Percentiles rank a stretch among this genome's conserved stretches.
Conservation (phyloP, 1,140 invertebrate species). For the Euwallacea fornicatus region DNA sequence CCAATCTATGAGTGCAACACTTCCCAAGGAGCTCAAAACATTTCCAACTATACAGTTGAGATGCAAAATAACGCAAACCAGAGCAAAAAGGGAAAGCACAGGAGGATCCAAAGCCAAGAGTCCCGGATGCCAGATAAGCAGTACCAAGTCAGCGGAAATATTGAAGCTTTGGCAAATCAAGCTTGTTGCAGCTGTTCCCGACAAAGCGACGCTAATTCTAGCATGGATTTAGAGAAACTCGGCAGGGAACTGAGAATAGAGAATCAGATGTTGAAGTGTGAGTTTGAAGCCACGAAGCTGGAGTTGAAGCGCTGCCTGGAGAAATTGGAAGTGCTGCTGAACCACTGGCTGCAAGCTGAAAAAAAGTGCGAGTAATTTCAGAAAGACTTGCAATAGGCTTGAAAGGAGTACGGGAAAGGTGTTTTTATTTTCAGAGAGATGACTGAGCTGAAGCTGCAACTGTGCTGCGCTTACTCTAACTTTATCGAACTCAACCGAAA, state of each 20-base stretch:
- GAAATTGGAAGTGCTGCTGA: constrained; percentile 45
- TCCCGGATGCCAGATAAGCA: constrained; percentile 15
- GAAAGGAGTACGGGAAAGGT: constrained; percentile 35
- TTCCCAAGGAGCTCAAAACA: constrained; percentile 19
- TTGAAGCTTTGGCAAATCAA: constrained; percentile 22
- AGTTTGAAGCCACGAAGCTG: constrained; percentile 45
- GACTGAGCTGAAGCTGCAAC: constrained; percentile 43
- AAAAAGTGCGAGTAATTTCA: constrained; percentile 41
- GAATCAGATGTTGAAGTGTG: constrained; percentile 44
- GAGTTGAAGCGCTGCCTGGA: constrained; percentile 48
- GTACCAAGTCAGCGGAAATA: constrained; percentile 19
- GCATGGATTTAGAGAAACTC: constrained; percentile 32
- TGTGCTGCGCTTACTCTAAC: constrained; percentile 41
- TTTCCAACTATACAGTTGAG: constrained; percentile 28
- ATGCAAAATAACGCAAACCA: constrained; percentile 37
- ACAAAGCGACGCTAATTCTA: background rate
- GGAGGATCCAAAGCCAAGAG: constrained; percentile 27
- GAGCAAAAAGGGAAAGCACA: constrained; percentile 24
- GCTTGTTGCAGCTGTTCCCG: constrained; percentile 20
- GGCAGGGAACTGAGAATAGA: constrained; percentile 42
- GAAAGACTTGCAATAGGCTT: constrained; percentile 36
- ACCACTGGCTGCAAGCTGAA: constrained; percentile 39
- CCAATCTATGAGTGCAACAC: background rate
- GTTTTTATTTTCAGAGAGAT: constrained; percentile 32
- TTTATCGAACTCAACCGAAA: constrained; percentile 42